phyloP scores from a whole-genome alignment of 2,113 vertebrate genomes.

The Tonatia bakeri region DNA sequence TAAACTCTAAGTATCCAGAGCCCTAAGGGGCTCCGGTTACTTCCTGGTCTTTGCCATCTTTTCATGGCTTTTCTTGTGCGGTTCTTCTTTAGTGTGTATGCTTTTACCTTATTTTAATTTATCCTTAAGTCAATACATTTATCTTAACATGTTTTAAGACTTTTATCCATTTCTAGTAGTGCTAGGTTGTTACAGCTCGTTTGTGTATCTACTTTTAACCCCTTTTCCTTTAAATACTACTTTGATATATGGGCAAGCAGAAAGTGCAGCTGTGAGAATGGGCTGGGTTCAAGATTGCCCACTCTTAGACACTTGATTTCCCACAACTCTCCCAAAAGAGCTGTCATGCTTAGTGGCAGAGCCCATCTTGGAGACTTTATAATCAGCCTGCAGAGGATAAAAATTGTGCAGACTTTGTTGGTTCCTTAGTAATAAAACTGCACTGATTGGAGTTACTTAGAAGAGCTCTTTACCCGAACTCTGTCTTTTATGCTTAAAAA shows the following conservation, averaged over 20 bases:
- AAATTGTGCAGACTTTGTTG: background rate
- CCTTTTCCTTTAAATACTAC: background rate
- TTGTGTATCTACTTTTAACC: background rate
- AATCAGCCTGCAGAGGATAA: background rate
- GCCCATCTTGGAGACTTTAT: background rate
- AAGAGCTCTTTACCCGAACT: background rate
- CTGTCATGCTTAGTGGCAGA: background rate
- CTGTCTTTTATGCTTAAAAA: background rate
- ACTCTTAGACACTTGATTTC: background rate
- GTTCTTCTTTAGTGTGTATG: background rate
- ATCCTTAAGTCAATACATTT: background rate
- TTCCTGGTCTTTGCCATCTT: background rate
- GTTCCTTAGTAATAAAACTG: background rate
- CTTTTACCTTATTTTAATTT: background rate
- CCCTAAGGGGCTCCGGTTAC: background rate
- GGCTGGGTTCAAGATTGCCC: background rate
- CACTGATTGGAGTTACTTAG: background rate
- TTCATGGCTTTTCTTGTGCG: background rate
- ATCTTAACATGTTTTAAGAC: background rate
- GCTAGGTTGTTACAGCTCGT: background rate
- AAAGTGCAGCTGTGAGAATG: background rate
- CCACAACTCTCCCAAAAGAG: background rate
- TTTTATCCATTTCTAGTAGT: background rate
- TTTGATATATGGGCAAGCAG: background rate
- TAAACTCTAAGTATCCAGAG: background rate